Conservation (phyloP, 2,888 invertebrate genomes). For the Netelia inedita region DNA sequence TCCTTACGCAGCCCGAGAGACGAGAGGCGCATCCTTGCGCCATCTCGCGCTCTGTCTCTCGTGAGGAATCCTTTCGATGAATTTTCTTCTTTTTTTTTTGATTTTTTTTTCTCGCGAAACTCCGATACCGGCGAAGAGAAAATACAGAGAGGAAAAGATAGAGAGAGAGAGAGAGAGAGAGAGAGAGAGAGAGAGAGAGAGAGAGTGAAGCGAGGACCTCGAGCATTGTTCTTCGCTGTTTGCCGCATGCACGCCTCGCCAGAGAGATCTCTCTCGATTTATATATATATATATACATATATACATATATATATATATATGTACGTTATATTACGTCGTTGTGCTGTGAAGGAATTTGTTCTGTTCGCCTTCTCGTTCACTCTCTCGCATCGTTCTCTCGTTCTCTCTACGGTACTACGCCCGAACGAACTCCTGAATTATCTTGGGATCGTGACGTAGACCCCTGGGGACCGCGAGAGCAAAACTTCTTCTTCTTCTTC, state of each 20-base stretch:
- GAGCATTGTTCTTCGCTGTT: constrained; percentile 68
- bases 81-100: constrained; percentile 32
- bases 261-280: constrained; percentile 55
- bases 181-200: constrained; percentile 31
- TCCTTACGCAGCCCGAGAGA: constrained; percentile 47
- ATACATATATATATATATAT: constrained; percentile 59
- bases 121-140: constrained; percentile 25
- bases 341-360: constrained; percentile 78
- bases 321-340: constrained; percentile 80
- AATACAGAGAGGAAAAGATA: constrained; percentile 24
- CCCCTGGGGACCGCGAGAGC: constrained; percentile 65
- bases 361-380: constrained; percentile 57
- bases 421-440: constrained; percentile 69
- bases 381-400: constrained; percentile 66
- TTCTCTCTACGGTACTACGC: constrained; percentile 62
- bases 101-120: constrained; percentile 12
- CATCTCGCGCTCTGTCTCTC: constrained; percentile 57
- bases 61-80: constrained; percentile 43
- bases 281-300: not conserved
- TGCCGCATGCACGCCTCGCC: constrained; percentile 59
- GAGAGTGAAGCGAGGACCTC: constrained; percentile 50
- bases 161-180: not conserved
- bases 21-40: constrained; percentile 57
- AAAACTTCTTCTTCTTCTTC: constrained; percentile 13
- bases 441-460: constrained; percentile 69